Percentiles rank a stretch among this genome's conserved stretches.
These are phyloP conservation scores for Nymphalis polychloros DNA, from an alignment of 2,888 invertebrate genomes.

Conservation along the genomic window DNA sequence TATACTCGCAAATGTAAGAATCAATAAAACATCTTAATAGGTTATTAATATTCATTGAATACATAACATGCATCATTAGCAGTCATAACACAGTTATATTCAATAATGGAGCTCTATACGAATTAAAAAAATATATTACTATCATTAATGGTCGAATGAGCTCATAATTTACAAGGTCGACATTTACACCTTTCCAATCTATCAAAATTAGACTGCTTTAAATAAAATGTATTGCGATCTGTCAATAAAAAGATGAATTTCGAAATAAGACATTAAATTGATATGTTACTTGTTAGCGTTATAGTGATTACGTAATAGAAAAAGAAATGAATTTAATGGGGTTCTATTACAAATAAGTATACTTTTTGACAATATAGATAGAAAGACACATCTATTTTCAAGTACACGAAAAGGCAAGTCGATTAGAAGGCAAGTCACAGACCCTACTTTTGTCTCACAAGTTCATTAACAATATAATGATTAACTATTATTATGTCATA, in stretches of 20 bases:
- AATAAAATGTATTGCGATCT: conserved; percentile 32
- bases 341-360: conserved; percentile 8
- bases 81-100: conserved; percentile 40
- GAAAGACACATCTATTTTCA: conserved; percentile 48
- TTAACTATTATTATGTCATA: conserved; percentile 63
- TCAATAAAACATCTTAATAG: conserved; percentile 6
- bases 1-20: neutral
- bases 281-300: conserved; percentile 55
- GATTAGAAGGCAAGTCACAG: conserved; percentile 69
- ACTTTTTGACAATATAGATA: conserved; percentile 15
- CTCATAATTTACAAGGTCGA: conserved; percentile 39
- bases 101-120: conserved; percentile 38
- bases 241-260: conserved; percentile 30
- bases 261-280: conserved; percentile 48
- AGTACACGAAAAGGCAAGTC: conserved; percentile 67
- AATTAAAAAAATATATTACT: conserved; percentile 37
- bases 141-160: conserved; percentile 37
- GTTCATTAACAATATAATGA: conserved; percentile 52
- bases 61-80: conserved; percentile 22
- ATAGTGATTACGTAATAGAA: conserved; percentile 28
- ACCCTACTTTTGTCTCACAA: conserved; percentile 56
- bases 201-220: conserved; percentile 30
- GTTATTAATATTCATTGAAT: conserved; percentile 25
- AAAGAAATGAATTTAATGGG: neutral
- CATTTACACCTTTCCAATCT: conserved; percentile 39